phyloP scores from a whole-genome alignment of 2,888 invertebrate species.

The Tachina fera region DNA sequence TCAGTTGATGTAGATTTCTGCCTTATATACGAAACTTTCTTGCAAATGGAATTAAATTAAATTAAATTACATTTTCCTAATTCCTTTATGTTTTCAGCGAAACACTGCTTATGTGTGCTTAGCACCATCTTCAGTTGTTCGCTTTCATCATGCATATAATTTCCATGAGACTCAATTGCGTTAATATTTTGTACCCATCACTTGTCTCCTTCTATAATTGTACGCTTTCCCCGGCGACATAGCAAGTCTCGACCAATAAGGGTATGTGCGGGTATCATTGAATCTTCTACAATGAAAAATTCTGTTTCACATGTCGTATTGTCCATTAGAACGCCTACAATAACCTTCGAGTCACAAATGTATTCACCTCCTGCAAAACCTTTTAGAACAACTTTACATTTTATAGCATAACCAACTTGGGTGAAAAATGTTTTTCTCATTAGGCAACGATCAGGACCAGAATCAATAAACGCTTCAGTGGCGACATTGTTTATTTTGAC shows the following conservation, averaged over 20 bases:
- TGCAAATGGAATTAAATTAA: too few species aligned
- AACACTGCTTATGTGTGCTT: not conserved
- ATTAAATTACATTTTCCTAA: slow-evolving; percentile 21
- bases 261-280: slow-evolving; percentile 26
- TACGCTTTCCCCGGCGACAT: slow-evolving; percentile 29
- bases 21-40: too few species aligned
- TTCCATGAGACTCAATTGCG: not conserved
- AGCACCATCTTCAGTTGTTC: not conserved
- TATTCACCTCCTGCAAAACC: slow-evolving; percentile 57
- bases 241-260: slow-evolving; percentile 32
- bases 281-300: slow-evolving; percentile 45
- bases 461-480: slow-evolving; percentile 39
- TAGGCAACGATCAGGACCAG: slow-evolving; percentile 28
- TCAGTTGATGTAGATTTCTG: too few species aligned
- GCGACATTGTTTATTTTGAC: slow-evolving; percentile 19
- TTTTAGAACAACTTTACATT: slow-evolving; percentile 25
- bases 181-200: slow-evolving; percentile 52
- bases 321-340: not conserved
- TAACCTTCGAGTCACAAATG: slow-evolving; percentile 47
- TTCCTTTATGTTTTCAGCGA: slow-evolving; percentile 9
- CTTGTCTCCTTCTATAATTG: slow-evolving; percentile 47
- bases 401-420: not conserved
- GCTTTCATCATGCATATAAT: not conserved
- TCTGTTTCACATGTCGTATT: too few species aligned
- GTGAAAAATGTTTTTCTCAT: slow-evolving; percentile 13